Evolutionary conservation across 2,888 invertebrate species (phyloP), one percentile per base, ranked within the genome.

Genomic region (Phalera bucephala): DNA sequence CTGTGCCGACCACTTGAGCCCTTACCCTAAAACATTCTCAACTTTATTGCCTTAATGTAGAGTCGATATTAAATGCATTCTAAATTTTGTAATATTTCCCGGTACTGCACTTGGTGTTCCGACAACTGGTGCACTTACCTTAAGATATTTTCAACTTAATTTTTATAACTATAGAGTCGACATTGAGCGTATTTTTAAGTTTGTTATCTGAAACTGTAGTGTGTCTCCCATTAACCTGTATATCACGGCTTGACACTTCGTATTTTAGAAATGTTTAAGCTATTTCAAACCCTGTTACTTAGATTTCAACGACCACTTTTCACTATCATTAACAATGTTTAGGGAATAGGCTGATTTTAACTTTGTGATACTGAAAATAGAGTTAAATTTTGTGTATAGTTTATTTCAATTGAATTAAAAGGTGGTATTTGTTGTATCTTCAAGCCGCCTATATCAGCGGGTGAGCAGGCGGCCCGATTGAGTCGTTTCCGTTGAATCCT

Each of bases 221-320:
- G 67, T 63, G 63, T 69, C 67, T 72, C 31, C 42, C 55, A 72
- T 70, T 79, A 80, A 80, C 77, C 69, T 77, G 75, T 73, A 70
- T 70, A 73, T 77, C 78, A 71, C 72, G 66, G 71, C 72, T 25
- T 78, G 77, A 80, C 82, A 85, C 78, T 64, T 66, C 1, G n/a
- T 28, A 9, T n/a, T n/a, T n/a, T n/a, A n/a, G n/a, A n/a, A n/a
- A n/a, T n/a, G n/a, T n/a, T n/a, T n/a, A n/a, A n/a, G n/a, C n/a
- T n/a, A n/a, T n/a, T n/a, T n/a, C n/a, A n/a, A n/a, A n/a, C n/a
- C n/a, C n/a, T n/a, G n/a, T n/a, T n/a, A n/a, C n/a, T n/a, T n/a
- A n/a, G n/a, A n/a, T n/a, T n/a, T n/a, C n/a, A n/a, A n/a, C n/a
- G n/a, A n/a, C n/a, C n/a, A n/a, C n/a, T n/a, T n/a, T n/a, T n/a